Evolutionary conservation across 2,888 invertebrate species (phyloP), one percentile per base, ranked within the genome.

Genomic region (Alentia gelatinosa): DNA sequence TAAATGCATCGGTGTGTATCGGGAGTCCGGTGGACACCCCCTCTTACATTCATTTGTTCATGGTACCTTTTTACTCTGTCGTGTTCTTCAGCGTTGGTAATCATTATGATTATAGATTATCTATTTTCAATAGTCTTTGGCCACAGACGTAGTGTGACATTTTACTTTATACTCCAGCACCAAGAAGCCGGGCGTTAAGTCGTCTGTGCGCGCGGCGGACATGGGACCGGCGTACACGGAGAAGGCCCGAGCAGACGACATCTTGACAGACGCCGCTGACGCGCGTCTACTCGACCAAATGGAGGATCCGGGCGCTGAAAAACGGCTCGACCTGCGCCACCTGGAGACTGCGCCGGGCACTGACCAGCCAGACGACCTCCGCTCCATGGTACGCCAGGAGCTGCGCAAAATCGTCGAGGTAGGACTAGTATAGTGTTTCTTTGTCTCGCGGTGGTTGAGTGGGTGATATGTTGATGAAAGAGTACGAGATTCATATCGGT

Each of bases 361-460:
- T n/a, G 47, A 86, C 0, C 33, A 86, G 1, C 30, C 33, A 30
- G 47, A 50, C 3, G 94, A 95, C 90, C 91, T 95, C 63, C 94
- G 95, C 91, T 91, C 93, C 47, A 94, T 95, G 83, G 94, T 95
- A 26, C 93, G 95, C 75, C 93, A 94, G 47, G 95, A 95, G 92
- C 93, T 95, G 89, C 92, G 95, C 23, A 94, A 94, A 91, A 95
- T 95, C 91, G 94, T 95, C 93, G 94, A 95, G 94, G 95, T 95
- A 79, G 35, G 75, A 23, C 39, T 63, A 42, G 47, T n/a, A n/a
- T n/a, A n/a, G n/a, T n/a, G n/a, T n/a, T n/a, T n/a, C n/a, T n/a
- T n/a, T n/a, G n/a, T n/a, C n/a, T n/a, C n/a, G n/a, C n/a, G n/a
- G n/a, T n/a, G n/a, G n/a, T n/a, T n/a, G n/a, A n/a, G n/a, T n/a